phyloP scores from a whole-genome alignment of 2,888 invertebrate genomes.

The Napeogenes inachia region DNA sequence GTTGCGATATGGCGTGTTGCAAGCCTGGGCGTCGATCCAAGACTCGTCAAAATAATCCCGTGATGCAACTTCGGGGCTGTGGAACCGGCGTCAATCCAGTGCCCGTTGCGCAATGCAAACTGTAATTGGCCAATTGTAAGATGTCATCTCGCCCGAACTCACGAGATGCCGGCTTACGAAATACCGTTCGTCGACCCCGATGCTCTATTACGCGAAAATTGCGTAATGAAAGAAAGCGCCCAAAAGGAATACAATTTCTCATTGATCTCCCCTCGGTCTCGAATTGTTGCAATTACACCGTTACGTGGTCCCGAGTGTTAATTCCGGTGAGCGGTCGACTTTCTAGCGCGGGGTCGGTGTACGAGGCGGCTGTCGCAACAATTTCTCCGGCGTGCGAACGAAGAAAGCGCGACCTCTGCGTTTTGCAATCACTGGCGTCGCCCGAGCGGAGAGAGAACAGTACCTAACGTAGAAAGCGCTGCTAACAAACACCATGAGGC shows the following conservation, averaged over 20 bases:
- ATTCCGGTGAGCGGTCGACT: constrained; percentile 76
- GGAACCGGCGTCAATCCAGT: constrained; percentile 72
- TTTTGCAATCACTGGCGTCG: constrained; percentile 69
- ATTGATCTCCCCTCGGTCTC: constrained; percentile 63
- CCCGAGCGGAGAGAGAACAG: constrained; percentile 53
- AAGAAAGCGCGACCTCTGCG: constrained; percentile 77
- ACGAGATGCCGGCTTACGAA: constrained; percentile 48
- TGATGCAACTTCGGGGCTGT: constrained; percentile 72
- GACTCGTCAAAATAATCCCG: constrained; percentile 74
- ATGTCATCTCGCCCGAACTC: constrained; percentile 40
- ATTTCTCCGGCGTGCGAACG: constrained; percentile 75
- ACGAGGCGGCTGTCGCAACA: constrained; percentile 74
- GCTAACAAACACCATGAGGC: constrained; percentile 22
- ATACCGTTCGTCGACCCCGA: constrained; percentile 64
- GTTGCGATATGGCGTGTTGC: constrained; percentile 77
- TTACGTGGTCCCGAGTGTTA: constrained; percentile 67
- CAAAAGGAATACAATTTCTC: constrained; percentile 69
- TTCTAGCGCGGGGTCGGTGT: constrained; percentile 76
- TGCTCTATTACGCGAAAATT: constrained; percentile 63
- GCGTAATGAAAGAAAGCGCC: constrained; percentile 75
- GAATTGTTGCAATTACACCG: constrained; percentile 73
- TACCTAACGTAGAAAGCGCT: constrained; percentile 60
- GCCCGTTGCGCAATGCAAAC: constrained; percentile 62
- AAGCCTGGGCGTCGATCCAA: constrained; percentile 75
- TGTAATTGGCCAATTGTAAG: constrained; percentile 60